Conservation (phyloP, 2,888 invertebrate species). For the Calameuta filiformis region DNA sequence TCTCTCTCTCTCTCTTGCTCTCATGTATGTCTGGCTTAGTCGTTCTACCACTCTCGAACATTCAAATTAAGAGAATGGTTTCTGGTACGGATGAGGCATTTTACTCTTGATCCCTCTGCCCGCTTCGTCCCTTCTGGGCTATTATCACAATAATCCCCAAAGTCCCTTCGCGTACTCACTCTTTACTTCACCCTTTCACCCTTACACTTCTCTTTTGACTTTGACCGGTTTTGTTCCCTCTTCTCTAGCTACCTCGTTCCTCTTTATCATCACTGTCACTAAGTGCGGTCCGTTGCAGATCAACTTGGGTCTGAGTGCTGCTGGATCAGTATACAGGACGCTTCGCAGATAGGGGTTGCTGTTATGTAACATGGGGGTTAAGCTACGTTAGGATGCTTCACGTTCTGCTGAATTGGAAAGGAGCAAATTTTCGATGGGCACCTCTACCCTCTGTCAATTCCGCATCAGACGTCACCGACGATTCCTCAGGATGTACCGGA, state of each 20-base stretch:
- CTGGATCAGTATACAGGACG: background rate
- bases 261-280: background rate
- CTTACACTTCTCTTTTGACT: background rate
- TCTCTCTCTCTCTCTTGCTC: too few species aligned
- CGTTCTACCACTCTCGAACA: slow-evolving; percentile 13
- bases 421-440: background rate
- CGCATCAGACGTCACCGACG: background rate
- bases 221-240: background rate
- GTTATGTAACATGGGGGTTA: background rate
- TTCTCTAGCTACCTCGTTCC: background rate
- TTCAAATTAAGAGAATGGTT: slow-evolving; percentile 33
- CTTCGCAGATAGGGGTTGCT: background rate
- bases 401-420: background rate
- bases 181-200: background rate
- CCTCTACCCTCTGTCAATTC: too few species aligned
- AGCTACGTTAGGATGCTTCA: background rate
- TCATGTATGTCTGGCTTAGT: too few species aligned
- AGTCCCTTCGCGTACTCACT: background rate
- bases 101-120: background rate
- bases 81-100: slow-evolving; percentile 8
- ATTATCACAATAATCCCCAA: background rate
- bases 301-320: slow-evolving; percentile 4
- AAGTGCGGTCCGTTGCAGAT: background rate
- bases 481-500: background rate
- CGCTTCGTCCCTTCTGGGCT: background rate